These are phyloP conservation scores for Drosophila yakuba DNA, from an alignment of 1,140 invertebrate genomes.

Conservation along the genomic window DNA sequence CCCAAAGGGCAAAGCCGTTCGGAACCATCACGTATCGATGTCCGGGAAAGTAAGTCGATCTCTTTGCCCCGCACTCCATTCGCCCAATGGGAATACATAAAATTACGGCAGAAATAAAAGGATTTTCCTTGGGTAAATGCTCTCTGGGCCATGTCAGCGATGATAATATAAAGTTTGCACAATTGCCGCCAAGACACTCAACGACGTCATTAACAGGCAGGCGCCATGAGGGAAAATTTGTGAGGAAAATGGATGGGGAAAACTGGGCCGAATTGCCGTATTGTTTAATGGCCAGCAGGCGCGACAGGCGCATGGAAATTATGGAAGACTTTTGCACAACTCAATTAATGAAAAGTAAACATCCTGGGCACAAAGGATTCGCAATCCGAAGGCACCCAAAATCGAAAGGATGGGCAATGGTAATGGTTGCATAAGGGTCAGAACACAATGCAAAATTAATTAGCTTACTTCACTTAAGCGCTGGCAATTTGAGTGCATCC, in stretches of 20 bases:
- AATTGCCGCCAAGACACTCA: constrained; percentile 57
- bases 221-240: constrained; percentile 16
- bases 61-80: background rate
- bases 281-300: constrained; percentile 61
- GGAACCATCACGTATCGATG: constrained; percentile 26
- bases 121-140: constrained; percentile 46
- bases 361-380: constrained; percentile 49
- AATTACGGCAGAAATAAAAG: constrained; percentile 46
- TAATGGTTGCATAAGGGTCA: constrained; percentile 23
- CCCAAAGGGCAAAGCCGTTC: background rate
- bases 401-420: constrained; percentile 2
- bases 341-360: constrained; percentile 82
- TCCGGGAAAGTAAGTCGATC: constrained; percentile 17
- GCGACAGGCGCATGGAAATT: constrained; percentile 55
- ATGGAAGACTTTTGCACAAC: constrained; percentile 72
- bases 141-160: constrained; percentile 48
- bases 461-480: constrained; percentile 82
- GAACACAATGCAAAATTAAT: constrained; percentile 81
- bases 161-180: constrained; percentile 46
- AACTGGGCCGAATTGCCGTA: constrained; percentile 24
- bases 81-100: constrained; percentile 34
- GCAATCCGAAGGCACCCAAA: constrained; percentile 26
- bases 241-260: constrained; percentile 1
- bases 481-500: constrained; percentile 78
- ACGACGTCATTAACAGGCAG: constrained; percentile 60